These are phyloP conservation scores for Podarcis raffonei DNA, from an alignment of 2,113 vertebrate species.

Conservation along the genomic window DNA sequence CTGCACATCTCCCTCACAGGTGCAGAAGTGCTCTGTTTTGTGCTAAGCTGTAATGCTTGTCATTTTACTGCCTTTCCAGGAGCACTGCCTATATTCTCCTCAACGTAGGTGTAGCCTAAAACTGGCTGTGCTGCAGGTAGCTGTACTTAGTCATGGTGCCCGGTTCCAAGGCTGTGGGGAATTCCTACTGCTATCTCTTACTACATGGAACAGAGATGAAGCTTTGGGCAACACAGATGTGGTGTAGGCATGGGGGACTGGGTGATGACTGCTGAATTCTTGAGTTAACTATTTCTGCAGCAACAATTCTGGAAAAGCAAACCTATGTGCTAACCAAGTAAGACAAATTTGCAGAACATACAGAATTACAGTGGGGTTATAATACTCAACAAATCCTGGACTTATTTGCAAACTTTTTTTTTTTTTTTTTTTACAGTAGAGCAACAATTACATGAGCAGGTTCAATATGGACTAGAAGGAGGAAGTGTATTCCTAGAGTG, in stretches of 20 bases:
- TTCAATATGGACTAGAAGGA: slow-evolving; percentile 86
- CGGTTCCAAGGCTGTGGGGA: background rate
- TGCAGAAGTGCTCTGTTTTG: background rate
- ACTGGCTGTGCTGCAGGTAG: background rate
- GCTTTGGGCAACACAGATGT: background rate
- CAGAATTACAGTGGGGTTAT: background rate
- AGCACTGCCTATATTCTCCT: background rate
- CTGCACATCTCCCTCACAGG: too few species aligned
- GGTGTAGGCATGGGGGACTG: too few species aligned
- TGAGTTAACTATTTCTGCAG: background rate
- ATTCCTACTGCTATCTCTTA: background rate
- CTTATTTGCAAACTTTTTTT: background rate
- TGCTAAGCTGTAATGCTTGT: background rate
- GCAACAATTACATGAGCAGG: slow-evolving; percentile 78
- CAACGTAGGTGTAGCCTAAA: background rate
- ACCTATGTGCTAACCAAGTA: background rate
- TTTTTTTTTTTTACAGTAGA: slow-evolving; percentile 70
- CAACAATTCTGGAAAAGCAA: background rate
- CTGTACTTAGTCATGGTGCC: background rate
- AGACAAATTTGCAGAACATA: background rate
- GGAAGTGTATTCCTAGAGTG: slow-evolving; percentile 84
- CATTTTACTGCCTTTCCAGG: background rate
- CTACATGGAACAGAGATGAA: background rate
- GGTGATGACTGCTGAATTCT: background rate
- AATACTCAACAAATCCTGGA: background rate